phyloP scores from a whole-genome alignment of 2,888 invertebrate species.

The Adelphocoris suturalis region DNA sequence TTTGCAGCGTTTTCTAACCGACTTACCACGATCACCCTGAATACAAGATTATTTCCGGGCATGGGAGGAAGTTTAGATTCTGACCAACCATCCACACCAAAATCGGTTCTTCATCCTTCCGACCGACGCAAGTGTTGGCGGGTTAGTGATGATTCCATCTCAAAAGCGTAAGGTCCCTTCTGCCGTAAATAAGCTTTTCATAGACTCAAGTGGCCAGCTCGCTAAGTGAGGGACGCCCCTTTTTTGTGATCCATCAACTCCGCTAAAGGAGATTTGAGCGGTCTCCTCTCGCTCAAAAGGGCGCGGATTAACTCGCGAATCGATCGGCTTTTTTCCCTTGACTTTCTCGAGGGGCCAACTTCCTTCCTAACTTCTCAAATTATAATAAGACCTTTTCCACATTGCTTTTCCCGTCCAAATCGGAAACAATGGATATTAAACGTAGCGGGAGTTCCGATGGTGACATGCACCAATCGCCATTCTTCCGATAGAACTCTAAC shows the following conservation, averaged over 20 bases:
- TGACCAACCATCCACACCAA: no score
- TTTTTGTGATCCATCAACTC: neutral
- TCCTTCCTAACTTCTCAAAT: neutral
- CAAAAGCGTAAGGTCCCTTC: neutral
- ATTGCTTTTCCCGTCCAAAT: neutral
- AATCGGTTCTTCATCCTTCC: no score
- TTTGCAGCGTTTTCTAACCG: no score
- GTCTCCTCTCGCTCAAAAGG: neutral
- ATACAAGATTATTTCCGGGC: no score
- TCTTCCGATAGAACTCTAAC: no score
- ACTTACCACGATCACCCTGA: no score
- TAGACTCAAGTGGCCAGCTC: neutral
- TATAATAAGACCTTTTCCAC: constrained; percentile 20
- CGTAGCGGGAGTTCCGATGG: no score
- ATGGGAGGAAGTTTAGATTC: no score
- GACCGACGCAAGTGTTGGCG: no score
- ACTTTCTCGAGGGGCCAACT: neutral
- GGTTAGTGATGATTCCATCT: no score
- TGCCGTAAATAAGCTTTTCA: neutral
- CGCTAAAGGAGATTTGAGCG: constrained; percentile 22
- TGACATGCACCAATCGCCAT: no score
- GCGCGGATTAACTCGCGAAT: constrained; percentile 16
- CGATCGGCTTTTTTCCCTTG: constrained; percentile 4
- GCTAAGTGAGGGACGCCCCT: neutral
- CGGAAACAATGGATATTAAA: neutral